These are phyloP conservation scores for Polylopha cassiicola DNA, from an alignment of 2,888 invertebrate species.

Conservation along the genomic window DNA sequence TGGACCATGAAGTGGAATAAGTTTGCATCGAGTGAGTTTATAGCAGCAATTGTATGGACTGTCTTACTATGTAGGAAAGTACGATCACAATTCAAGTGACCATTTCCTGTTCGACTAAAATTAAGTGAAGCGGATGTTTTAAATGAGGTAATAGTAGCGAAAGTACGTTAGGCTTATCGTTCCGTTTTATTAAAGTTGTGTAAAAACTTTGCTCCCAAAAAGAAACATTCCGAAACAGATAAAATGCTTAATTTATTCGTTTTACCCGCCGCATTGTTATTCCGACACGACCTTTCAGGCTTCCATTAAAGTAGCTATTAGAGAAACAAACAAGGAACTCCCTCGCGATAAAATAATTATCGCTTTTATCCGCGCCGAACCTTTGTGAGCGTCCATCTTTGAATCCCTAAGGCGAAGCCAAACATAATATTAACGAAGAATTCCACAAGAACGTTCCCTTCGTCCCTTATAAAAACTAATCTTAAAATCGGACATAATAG, in stretches of 20 bases:
- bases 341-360: slow-evolving; percentile 73
- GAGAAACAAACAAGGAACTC: slow-evolving; percentile 74
- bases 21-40: too few relatives aligned
- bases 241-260: slow-evolving; percentile 59
- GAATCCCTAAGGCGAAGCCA: slow-evolving; percentile 46
- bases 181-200: too few relatives aligned
- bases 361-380: slow-evolving; percentile 65
- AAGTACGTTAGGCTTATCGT: too few relatives aligned
- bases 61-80: neutral
- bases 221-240: slow-evolving; percentile 42
- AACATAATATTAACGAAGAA: slow-evolving; percentile 52
- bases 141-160: too few relatives aligned
- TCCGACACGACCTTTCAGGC: slow-evolving; percentile 48
- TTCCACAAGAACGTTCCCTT: slow-evolving; percentile 46
- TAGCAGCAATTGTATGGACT: neutral
- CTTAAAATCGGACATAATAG: slow-evolving; percentile 53
- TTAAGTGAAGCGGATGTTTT: too few relatives aligned
- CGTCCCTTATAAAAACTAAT: slow-evolving; percentile 56
- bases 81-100: slow-evolving; percentile 8
- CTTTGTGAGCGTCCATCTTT: slow-evolving; percentile 38
- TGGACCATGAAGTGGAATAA: too few relatives aligned
- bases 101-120: slow-evolving; percentile 8
- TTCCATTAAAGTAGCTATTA: slow-evolving; percentile 73
- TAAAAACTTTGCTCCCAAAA: slow-evolving; percentile 25
- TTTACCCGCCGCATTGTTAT: slow-evolving; percentile 50